Evolutionary conservation across 2,113 vertebrate species (phyloP).

Genomic region (Sinocyclocheilus grahami): DNA sequence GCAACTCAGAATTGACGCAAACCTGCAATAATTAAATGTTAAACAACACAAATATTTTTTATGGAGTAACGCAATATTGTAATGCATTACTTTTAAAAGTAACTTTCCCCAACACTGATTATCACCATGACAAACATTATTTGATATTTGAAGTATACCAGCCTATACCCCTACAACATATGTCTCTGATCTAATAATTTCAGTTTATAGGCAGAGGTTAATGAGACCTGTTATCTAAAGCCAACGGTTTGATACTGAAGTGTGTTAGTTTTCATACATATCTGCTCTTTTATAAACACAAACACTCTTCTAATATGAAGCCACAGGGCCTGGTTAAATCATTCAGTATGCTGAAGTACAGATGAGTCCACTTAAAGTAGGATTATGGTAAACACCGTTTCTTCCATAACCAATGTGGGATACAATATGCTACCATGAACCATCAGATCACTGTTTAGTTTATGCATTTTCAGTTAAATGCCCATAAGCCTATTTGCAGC

Average conservation of each 20-base stretch:
- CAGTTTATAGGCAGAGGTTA: constrained; percentile 36
- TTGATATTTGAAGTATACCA: no score
- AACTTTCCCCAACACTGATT: no score
- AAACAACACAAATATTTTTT: no score
- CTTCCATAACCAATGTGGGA: neutral
- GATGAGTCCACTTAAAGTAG: constrained; percentile 34
- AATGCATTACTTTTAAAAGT: no score
- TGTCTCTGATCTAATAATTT: constrained; percentile 24
- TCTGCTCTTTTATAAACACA: constrained; percentile 21
- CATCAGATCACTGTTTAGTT: constrained; percentile 39
- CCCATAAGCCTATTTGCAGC: constrained; percentile 18
- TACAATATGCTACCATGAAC: constrained; percentile 11
- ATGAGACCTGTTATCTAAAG: constrained; percentile 35
- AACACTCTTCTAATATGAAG: constrained; percentile 30
- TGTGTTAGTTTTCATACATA: constrained; percentile 27
- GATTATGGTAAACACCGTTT: constrained; percentile 35
- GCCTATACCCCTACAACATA: constrained; percentile 11
- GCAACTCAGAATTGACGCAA: no score
- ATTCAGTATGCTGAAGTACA: constrained; percentile 33
- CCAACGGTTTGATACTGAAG: constrained; percentile 19
- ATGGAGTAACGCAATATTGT: no score
- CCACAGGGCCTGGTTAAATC: constrained; percentile 28
- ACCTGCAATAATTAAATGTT: no score
- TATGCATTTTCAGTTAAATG: constrained; percentile 25
- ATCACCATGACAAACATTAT: no score